These are phyloP conservation scores for Pogonomyrmex barbatus DNA, from an alignment of 1,140 invertebrate species.

Conservation along the genomic window DNA sequence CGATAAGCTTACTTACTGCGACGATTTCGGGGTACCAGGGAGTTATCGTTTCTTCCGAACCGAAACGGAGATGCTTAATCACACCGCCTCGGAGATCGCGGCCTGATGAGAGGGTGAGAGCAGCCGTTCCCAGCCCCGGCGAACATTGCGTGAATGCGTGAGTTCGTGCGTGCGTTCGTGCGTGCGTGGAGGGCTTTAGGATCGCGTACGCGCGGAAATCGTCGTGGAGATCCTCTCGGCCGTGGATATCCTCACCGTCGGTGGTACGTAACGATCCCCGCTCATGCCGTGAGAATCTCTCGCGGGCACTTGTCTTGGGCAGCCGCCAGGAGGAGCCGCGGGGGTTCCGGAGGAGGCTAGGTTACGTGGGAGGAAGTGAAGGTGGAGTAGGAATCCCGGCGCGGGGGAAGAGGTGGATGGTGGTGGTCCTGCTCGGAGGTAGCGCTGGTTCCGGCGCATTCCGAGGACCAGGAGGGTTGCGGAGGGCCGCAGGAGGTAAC, in stretches of 20 bases:
- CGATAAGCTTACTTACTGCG: constrained; percentile 68
- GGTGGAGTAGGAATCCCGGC: constrained; percentile 71
- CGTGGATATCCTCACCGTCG: constrained; percentile 77
- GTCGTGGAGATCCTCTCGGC: constrained; percentile 78
- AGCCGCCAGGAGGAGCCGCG: constrained; percentile 81
- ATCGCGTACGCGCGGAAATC: constrained; percentile 74
- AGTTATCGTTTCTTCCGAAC: constrained; percentile 31
- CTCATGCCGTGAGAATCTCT: constrained; percentile 85
- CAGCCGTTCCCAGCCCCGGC: constrained; percentile 36
- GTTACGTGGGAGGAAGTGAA: constrained; percentile 66
- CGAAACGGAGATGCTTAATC: constrained; percentile 60
- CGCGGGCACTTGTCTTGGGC: constrained; percentile 85
- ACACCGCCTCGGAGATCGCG: constrained; percentile 52
- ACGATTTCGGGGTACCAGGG: constrained; percentile 21
- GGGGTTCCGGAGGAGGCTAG: constrained; percentile 76
- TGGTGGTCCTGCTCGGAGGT: constrained; percentile 74
- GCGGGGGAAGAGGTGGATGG: constrained; percentile 72
- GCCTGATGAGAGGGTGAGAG: constrained; percentile 15
- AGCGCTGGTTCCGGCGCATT: constrained; percentile 75
- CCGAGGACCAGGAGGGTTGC: constrained; percentile 69
- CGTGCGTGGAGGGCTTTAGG: constrained; percentile 47
- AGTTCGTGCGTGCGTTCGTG: constrained; percentile 56
- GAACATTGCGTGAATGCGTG: constrained; percentile 56
- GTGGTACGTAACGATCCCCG: constrained; percentile 84
- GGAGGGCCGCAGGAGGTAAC: constrained; percentile 72